phyloP scores from a whole-genome alignment of 2,113 vertebrate species.

The Sciurus niger region DNA sequence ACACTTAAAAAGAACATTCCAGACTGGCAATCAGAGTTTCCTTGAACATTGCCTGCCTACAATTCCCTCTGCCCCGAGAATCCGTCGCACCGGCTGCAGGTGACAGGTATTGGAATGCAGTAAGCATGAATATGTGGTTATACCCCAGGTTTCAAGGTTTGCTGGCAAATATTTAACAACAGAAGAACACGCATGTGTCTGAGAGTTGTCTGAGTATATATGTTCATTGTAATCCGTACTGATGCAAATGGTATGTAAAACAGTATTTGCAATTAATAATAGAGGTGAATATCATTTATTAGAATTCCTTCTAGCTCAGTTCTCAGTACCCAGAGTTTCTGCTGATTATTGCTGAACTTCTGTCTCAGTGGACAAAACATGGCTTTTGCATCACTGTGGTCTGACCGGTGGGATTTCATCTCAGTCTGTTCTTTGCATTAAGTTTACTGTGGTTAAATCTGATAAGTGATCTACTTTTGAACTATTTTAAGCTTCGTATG shows the following conservation, averaged over 20 bases:
- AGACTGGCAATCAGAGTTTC: neutral
- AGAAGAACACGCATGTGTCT: rapidly evolving
- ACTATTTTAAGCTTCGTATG: neutral
- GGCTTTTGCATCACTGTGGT: neutral
- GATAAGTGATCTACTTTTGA: neutral
- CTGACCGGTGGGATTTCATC: rapidly evolving
- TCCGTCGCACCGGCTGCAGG: neutral
- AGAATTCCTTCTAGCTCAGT: neutral
- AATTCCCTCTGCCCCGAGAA: neutral
- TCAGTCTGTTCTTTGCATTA: neutral
- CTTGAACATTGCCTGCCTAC: rapidly evolving
- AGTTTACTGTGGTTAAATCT: neutral
- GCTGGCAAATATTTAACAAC: neutral
- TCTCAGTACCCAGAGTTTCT: neutral
- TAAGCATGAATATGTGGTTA: neutral
- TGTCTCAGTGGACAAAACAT: neutral
- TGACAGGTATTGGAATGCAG: neutral
- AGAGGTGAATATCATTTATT: neutral
- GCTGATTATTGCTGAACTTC: neutral
- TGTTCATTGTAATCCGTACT: neutral
- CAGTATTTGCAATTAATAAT: neutral
- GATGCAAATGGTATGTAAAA: neutral
- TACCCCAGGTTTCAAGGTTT: neutral
- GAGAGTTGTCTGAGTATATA: no score
- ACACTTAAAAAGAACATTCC: neutral